Evolutionary conservation across 2,888 invertebrate genomes (phyloP), one percentile per base, ranked within the genome.

Genomic region (Apodemia hepburni): DNA sequence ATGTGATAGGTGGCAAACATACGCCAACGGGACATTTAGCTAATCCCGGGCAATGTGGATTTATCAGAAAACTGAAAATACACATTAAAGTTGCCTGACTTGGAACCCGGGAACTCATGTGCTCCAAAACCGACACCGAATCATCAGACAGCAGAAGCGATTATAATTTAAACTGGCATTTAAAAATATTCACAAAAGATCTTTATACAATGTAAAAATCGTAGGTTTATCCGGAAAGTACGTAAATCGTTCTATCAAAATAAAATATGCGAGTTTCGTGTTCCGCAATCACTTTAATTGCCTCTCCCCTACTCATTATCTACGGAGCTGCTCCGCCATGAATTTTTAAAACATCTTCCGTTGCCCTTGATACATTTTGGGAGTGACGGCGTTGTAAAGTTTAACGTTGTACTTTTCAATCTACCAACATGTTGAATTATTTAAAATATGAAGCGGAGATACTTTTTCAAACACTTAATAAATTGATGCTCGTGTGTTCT

Each of bases 261-360:
- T 45, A 58, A 63, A 65, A 65, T 61, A 57, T 60, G 59, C 42
- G 62, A 65, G 38, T 47, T 58, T 54, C 27, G 27, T 54, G 12
- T 58, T 33, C 59, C 62, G 58, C 58, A 64, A 63, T 54, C 61
- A 66, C 27, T 65, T 65, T 68, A 66, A 68, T 64, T 61, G 64
- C 67, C 45, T 58, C 59, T 42, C 47, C 17, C 58, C 62, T 12
- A 33, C 69, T 68, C 69, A 70, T 70, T 69, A 69, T 71, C 66
- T 66, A 4, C 66, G 45, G 65, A 64, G 67, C 66, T 64, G 65
- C 65, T 65, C 61, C 9, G 64, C 64, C 54, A 64, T 63, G 68
- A 67, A 63, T 68, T 68, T 42, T 70, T 68, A 61, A 62, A 65
- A 62, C 63, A 59, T 63, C 60, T 63, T 64, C 64, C 64, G 33